Evolutionary conservation across 2,113 vertebrate genomes (phyloP), one percentile per base, ranked within the genome.

Genomic region (Hippotragus niger): DNA sequence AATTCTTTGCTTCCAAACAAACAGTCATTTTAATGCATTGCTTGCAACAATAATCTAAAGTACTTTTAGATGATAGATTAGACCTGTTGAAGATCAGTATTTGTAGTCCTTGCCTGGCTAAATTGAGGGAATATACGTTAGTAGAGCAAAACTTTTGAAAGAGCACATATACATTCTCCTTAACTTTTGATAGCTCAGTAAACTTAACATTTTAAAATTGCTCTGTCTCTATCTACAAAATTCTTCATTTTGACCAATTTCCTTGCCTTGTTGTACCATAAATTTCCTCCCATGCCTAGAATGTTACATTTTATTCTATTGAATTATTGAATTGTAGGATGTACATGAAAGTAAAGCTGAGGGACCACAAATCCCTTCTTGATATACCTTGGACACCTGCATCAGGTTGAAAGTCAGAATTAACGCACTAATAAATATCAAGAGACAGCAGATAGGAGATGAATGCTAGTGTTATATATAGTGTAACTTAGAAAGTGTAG

Each of bases 131-230:
- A 90, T n/a, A 21, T 17, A 29, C 5, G 1, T 91, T 94, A 64
- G 53, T 31, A 85, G 33, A 52, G 36, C 29, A 19, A 82, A 96
- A 6, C 2, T 84, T 78, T 95, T 43, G 36, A 76, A 57, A 92
- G 23, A 94, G 2, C 1, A 1, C 14, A 67, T 4, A 4, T 57
- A 29, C 2, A 47, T 31, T 58, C 17, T 62, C 13, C 10, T 10
- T 95, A 71, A 90, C 14, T 33, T 95, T 47, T 53, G 53, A 17
- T 55, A 64, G 64, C 14, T 88, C 14, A 21, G 3, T 78, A 67
- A 95, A 45, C 29, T 95, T 50, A 96, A 96, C 21, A 45, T 76
- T 82, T 93, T 91, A 91, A 81, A 67, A 81, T 96, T 23, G 19
- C 67, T 12, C 12, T 81, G 14, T 89, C 25, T 43, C 16, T 50